Evolutionary conservation across 2,888 invertebrate species (phyloP).

Genomic region (Julus scandinavius): DNA sequence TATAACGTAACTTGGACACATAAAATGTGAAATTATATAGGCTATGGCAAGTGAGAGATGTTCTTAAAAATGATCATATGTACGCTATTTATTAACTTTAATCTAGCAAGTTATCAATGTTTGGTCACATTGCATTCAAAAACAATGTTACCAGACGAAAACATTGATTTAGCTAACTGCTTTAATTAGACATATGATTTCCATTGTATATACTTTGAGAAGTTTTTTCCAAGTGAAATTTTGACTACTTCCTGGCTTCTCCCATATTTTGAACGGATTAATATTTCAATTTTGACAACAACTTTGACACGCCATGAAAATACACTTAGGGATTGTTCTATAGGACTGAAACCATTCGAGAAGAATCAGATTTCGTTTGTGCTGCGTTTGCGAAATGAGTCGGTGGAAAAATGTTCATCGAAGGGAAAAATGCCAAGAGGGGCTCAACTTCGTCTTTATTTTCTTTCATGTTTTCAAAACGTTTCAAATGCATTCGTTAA

Average conservation of each 20-base stretch:
- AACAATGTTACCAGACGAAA: background rate
- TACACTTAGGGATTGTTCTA: constrained; percentile 28
- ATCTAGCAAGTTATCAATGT: background rate
- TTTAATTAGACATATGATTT: background rate
- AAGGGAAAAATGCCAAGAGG: constrained; percentile 19
- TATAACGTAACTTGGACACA: background rate
- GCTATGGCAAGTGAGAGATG: no score
- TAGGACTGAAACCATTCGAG: constrained; percentile 1
- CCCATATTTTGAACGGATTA: background rate
- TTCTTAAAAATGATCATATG: background rate
- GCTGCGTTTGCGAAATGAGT: constrained; percentile 4
- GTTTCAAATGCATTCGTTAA: constrained; percentile 34
- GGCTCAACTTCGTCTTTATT: constrained; percentile 17
- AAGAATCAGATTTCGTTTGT: constrained; percentile 26
- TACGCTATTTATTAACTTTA: no score
- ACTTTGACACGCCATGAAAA: constrained; percentile 24
- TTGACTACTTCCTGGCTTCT: background rate
- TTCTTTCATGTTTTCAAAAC: constrained; percentile 22
- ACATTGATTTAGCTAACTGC: background rate
- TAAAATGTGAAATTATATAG: background rate
- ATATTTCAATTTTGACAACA: constrained; percentile 40
- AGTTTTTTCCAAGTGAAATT: background rate
- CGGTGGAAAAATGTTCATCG: background rate
- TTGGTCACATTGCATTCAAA: background rate
- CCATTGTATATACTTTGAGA: no score